phyloP scores from a whole-genome alignment of 2,113 vertebrate species.

The Carassius auratus region DNA sequence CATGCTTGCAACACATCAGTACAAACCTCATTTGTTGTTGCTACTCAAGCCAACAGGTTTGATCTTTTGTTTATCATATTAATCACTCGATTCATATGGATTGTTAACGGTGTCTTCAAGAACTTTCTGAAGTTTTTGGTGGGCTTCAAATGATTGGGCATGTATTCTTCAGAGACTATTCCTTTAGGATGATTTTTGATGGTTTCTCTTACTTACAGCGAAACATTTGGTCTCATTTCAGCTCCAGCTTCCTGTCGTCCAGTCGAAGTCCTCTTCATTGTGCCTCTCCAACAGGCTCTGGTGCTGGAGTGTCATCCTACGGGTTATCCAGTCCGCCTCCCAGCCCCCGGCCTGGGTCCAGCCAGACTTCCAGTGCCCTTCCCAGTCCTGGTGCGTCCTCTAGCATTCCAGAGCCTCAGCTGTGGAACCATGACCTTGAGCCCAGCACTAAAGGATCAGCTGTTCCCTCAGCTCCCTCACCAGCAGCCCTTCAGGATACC shows the following conservation, averaged over 20 bases:
- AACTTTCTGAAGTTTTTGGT: background rate
- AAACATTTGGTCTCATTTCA: constrained; percentile 50
- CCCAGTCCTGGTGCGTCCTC: constrained; percentile 69
- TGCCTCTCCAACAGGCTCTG: constrained; percentile 65
- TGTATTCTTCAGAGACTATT: background rate
- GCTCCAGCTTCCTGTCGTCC: constrained; percentile 76
- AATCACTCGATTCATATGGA: background rate
- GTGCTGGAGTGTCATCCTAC: constrained; percentile 65
- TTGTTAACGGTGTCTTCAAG: background rate
- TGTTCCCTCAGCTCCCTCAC: constrained; percentile 62
- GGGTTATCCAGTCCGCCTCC: constrained; percentile 65
- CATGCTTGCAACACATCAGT: too few species aligned
- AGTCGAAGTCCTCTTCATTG: constrained; percentile 67
- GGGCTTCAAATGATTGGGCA: background rate
- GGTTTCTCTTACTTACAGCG: background rate
- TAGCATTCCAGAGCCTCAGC: constrained; percentile 60
- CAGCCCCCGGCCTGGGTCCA: constrained; percentile 66
- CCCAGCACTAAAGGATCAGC: constrained; percentile 53
- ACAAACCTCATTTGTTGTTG: too few species aligned
- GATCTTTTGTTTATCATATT: too few species aligned
- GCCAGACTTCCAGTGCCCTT: constrained; percentile 71
- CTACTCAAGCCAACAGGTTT: too few species aligned
- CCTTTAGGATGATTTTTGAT: background rate
- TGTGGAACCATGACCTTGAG: constrained; percentile 64
- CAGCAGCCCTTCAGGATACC: constrained; percentile 70